Conservation (phyloP, 2,888 invertebrate genomes). For the Ophion obscuratus region DNA sequence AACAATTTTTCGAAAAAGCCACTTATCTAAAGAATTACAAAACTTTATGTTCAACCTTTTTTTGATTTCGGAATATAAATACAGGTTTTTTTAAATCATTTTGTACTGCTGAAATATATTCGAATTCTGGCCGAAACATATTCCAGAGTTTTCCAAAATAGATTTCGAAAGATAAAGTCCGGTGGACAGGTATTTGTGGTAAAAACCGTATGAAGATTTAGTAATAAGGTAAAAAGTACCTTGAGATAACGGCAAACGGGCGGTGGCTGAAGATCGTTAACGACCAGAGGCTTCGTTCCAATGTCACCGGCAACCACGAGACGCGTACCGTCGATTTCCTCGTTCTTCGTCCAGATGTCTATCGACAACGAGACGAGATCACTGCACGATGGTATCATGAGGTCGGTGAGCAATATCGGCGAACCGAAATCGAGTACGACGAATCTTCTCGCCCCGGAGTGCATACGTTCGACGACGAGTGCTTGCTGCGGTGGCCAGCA, state of each 20-base stretch:
- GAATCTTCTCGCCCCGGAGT: constrained; percentile 96
- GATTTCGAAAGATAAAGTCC: no score
- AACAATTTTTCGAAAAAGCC: no score
- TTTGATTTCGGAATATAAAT: no score
- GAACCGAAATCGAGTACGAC: constrained; percentile 96
- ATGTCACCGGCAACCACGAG: constrained; percentile 95
- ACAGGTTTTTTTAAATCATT: no score
- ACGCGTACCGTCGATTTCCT: constrained; percentile 93
- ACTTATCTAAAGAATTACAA: no score
- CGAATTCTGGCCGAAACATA: no score
- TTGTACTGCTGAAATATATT: no score
- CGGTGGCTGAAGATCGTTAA: constrained; percentile 95
- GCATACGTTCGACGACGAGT: constrained; percentile 96
- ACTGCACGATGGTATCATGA: constrained; percentile 92
- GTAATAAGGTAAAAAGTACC: constrained; percentile 84
- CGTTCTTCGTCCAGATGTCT: constrained; percentile 95
- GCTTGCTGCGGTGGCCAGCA: constrained; percentile 93
- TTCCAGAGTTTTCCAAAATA: no score
- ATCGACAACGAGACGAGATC: constrained; percentile 94
- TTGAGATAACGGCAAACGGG: constrained; percentile 95
- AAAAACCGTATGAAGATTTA: neutral
- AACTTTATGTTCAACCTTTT: no score
- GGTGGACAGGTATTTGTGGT: neutral
- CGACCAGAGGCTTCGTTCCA: constrained; percentile 92
- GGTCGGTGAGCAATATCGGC: constrained; percentile 93